These are phyloP conservation scores for Spodoptera exigua DNA, from an alignment of 2,888 invertebrate genomes.

Conservation along the genomic window DNA sequence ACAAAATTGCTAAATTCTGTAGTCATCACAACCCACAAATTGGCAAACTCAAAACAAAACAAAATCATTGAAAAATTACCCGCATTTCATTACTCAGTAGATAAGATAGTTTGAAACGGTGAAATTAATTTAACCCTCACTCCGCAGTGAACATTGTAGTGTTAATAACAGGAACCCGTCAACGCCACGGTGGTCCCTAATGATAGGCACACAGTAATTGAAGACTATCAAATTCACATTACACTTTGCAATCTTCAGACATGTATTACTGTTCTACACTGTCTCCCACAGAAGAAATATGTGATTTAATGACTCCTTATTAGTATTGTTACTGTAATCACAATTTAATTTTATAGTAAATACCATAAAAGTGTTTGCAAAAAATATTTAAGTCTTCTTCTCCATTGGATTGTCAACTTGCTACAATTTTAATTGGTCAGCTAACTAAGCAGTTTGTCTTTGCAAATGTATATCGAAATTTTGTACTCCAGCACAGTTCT, in stretches of 20 bases:
- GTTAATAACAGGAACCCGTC: constrained; percentile 38
- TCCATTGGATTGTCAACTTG: too few species aligned
- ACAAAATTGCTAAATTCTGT: constrained; percentile 4
- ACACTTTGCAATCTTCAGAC: constrained; percentile 45
- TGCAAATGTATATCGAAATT: too few species aligned
- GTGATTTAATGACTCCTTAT: constrained; percentile 18
- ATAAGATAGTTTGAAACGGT: constrained; percentile 44
- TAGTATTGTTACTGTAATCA: constrained; percentile 25
- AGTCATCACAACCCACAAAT: constrained; percentile 5
- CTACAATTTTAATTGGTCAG: too few species aligned
- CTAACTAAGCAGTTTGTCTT: too few species aligned
- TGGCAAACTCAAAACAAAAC: constrained; percentile 4
- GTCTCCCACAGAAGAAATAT: constrained; percentile 36
- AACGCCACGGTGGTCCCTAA: constrained; percentile 54
- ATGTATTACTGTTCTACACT: constrained; percentile 12
- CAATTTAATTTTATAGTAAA: neutral
- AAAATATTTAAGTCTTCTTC: neutral
- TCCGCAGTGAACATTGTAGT: constrained; percentile 23
- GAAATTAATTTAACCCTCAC: constrained; percentile 38
- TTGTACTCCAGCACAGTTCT: too few species aligned
- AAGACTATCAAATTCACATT: constrained; percentile 59
- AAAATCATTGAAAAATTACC: constrained; percentile 33
- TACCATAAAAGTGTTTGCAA: neutral
- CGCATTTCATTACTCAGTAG: constrained; percentile 41
- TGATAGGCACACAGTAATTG: constrained; percentile 49